Evolutionary conservation across 2,113 vertebrate species (phyloP).

Genomic region (Origma solitaria): DNA sequence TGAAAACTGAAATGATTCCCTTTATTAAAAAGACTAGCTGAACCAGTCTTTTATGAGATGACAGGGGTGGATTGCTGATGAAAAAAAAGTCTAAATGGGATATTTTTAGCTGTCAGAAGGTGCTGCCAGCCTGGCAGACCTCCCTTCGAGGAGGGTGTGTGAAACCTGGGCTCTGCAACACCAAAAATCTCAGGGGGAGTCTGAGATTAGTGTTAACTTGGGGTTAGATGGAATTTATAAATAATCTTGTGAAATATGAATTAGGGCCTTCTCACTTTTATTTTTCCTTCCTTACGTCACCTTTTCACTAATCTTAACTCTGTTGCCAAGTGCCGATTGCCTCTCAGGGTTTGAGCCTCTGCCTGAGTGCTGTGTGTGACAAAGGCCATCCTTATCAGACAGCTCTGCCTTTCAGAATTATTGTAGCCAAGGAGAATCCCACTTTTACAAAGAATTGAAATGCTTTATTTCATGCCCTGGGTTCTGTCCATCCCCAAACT

Average conservation of each 20-base stretch:
- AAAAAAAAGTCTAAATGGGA: neutral
- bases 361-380: fast-evolving
- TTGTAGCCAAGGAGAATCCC: neutral
- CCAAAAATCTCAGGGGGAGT: neutral
- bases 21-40: neutral
- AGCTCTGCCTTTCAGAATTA: no score
- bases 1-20: neutral
- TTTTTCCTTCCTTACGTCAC: neutral
- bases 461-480: neutral
- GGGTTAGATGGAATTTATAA: neutral
- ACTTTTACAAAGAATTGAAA: neutral
- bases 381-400: neutral
- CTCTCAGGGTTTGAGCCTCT: neutral
- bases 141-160: neutral
- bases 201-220: neutral
- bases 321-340: neutral
- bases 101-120: neutral
- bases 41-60: neutral
- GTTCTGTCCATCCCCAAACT: neutral
- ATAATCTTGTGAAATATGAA: neutral
- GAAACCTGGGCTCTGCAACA: neutral
- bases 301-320: neutral
- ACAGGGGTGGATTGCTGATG: neutral
- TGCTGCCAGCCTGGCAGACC: neutral
- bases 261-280: neutral